phyloP scores from a whole-genome alignment of 2,888 invertebrate species.

The Polymixis flavicincta region DNA sequence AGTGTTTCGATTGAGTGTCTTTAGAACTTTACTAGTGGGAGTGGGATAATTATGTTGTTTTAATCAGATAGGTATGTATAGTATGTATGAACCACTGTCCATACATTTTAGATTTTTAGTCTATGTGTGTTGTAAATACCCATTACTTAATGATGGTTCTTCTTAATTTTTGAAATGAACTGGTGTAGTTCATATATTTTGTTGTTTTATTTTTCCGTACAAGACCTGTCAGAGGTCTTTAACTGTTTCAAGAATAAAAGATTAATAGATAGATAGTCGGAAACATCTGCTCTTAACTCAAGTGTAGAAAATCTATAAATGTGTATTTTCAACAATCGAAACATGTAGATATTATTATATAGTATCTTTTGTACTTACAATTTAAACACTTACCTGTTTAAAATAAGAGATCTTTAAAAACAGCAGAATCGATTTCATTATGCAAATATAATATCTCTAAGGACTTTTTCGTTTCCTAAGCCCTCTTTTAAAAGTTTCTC shows the following conservation, averaged over 20 bases:
- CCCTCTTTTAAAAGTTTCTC: constrained; percentile 33
- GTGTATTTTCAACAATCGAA: not conserved
- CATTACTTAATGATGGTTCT: not conserved
- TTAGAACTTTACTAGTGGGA: not conserved
- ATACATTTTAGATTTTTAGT: not conserved
- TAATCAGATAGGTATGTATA: not conserved
- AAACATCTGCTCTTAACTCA: not conserved
- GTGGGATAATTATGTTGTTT: not conserved
- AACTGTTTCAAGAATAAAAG: too few relatives aligned
- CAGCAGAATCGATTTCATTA: not conserved
- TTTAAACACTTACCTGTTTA: not conserved
- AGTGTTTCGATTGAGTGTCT: not conserved
- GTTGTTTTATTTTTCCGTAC: not conserved
- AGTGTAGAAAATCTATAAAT: not conserved
- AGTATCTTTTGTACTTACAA: too few relatives aligned
- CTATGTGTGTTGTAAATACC: not conserved
- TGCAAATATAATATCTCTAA: not conserved
- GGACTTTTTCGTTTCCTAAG: not conserved
- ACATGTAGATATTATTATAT: too few relatives aligned
- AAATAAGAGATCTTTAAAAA: not conserved
- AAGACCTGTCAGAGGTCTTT: too few relatives aligned
- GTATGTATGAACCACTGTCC: not conserved
- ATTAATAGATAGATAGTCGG: not conserved
- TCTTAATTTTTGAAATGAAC: not conserved
- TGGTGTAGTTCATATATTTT: too few relatives aligned